A percentile compares a stretch with the other conserved stretches of the same genome.
phyloP scores from a whole-genome alignment of 2,888 invertebrate genomes.

The Zootermopsis nevadensis region DNA sequence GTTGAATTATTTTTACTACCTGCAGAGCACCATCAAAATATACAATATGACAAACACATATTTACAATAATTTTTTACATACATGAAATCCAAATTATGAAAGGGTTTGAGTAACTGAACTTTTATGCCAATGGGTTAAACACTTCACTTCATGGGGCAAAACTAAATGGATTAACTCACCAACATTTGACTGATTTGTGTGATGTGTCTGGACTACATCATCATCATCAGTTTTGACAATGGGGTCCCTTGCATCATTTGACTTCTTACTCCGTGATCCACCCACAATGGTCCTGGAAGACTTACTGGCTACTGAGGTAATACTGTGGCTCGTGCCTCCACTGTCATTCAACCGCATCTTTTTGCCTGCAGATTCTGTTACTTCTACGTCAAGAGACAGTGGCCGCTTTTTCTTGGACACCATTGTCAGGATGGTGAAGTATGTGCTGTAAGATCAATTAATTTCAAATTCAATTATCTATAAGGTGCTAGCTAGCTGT shows the following conservation, averaged over 20 bases:
- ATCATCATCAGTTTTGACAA: conserved; percentile 13
- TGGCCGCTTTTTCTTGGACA: conserved; percentile 44
- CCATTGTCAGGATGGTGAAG: conserved; percentile 4
- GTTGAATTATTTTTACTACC: too few species aligned
- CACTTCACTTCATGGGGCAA: too few species aligned
- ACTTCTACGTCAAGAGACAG: background rate
- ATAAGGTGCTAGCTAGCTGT: background rate
- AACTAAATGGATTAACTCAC: background rate
- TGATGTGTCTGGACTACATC: background rate
- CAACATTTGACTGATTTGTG: background rate
- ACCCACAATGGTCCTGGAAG: background rate
- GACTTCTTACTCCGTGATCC: background rate
- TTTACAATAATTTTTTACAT: too few species aligned
- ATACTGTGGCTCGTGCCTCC: conserved; percentile 33
- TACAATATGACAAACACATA: too few species aligned
- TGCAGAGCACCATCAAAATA: too few species aligned
- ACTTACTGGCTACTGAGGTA: background rate
- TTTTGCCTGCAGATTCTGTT: conserved; percentile 6
- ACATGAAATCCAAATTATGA: too few species aligned
- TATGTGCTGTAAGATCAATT: background rate
- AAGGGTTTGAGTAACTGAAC: too few species aligned
- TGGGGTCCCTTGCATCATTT: background rate
- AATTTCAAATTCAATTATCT: too few species aligned
- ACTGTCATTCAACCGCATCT: conserved; percentile 1
- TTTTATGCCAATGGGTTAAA: too few species aligned